These are phyloP conservation scores for Microctenopoma steveboyesi DNA, from an alignment of 2,797 vertebrate species.

Conservation along the genomic window DNA sequence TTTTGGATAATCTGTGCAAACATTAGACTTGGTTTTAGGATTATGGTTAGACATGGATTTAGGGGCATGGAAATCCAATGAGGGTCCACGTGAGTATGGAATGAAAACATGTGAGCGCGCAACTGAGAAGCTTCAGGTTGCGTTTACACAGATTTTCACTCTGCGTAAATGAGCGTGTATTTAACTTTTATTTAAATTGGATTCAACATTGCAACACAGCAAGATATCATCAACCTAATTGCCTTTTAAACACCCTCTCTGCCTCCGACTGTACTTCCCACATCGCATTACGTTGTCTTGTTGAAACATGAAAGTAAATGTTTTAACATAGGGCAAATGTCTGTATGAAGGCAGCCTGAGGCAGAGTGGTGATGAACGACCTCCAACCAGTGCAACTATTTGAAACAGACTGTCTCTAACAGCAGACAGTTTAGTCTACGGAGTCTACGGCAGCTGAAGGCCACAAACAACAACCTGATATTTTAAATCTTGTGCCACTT, in stretches of 20 bases:
- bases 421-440: slow-evolving; percentile 49
- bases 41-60: background rate
- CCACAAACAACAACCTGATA: slow-evolving; percentile 2
- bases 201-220: no score
- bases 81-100: background rate
- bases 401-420: slow-evolving; percentile 19
- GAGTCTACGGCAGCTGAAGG: slow-evolving; percentile 53
- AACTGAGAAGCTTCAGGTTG: slow-evolving; percentile 6
- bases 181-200: no score
- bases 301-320: background rate
- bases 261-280: background rate
- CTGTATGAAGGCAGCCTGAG: background rate
- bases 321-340: background rate
- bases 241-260: background rate
- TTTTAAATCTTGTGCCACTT: slow-evolving; percentile 8
- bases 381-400: slow-evolving; percentile 14
- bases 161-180: no score
- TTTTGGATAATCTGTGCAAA: background rate
- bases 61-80: no score
- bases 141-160: no score
- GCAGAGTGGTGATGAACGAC: background rate
- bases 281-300: background rate
- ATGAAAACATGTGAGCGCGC: background rate
- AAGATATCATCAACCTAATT: no score
- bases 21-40: background rate